phyloP scores from a whole-genome alignment of 1,140 invertebrate genomes.

The Tetraneura akinire region DNA sequence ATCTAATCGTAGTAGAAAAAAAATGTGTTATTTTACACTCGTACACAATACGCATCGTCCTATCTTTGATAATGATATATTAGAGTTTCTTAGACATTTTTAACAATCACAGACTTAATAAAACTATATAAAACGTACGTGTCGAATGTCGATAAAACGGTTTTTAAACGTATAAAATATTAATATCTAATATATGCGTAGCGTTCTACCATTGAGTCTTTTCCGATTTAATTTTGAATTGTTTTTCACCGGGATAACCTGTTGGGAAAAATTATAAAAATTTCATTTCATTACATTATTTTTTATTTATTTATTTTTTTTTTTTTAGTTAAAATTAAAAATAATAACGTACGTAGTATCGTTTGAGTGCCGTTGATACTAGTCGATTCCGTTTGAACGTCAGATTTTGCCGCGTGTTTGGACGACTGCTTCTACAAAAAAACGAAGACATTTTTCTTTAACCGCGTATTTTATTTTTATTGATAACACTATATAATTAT shows the following conservation, averaged over 20 bases:
- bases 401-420: not conserved
- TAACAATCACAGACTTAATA: constrained; percentile 28
- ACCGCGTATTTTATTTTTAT: too few relatives aligned
- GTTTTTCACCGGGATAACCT: constrained; percentile 17
- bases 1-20: not conserved
- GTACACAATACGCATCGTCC: too few relatives aligned
- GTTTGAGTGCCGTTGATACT: not conserved
- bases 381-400: not conserved
- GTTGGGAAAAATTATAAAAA: not conserved
- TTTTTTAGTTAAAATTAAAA: too few relatives aligned
- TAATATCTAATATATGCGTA: too few relatives aligned
- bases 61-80: too few relatives aligned
- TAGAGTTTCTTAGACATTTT: not conserved
- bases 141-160: too few relatives aligned
- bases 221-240: constrained; percentile 20
- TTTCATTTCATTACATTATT: too few relatives aligned
- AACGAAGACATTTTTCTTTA: not conserved
- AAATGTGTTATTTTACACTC: too few relatives aligned
- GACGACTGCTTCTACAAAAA: constrained; percentile 8
- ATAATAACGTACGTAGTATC: not conserved
- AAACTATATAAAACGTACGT: not conserved
- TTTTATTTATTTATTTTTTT: too few relatives aligned
- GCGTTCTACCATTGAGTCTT: constrained; percentile 14
- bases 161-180: too few relatives aligned
- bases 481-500: too few relatives aligned